Conservation (phyloP, 2,113 vertebrate species). For the Oreochromis spilurus region DNA sequence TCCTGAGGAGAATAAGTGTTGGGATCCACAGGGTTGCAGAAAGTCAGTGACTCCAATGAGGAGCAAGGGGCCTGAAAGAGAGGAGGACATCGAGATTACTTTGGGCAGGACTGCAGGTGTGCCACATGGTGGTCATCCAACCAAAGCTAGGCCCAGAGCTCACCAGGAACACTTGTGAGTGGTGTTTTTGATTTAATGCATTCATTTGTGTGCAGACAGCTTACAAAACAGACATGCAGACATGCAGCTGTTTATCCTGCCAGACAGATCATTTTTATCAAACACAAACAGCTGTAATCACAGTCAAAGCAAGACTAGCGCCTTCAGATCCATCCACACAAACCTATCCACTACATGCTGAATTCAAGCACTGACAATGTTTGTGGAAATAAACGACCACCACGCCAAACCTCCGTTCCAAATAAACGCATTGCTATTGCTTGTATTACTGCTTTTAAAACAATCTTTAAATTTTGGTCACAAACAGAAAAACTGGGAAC, state of each 20-base stretch:
- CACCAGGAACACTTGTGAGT: not conserved
- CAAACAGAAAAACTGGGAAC: not conserved
- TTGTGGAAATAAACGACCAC: not conserved
- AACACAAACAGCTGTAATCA: not conserved
- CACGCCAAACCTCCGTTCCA: not conserved
- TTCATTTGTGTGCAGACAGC: not conserved
- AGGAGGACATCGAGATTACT: not conserved
- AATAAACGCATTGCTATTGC: not conserved
- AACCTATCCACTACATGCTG: not conserved
- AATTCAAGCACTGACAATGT: not conserved
- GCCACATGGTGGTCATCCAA: not conserved
- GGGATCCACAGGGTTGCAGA: slow-evolving; percentile 74
- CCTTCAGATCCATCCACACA: not conserved
- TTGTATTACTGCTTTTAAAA: not conserved
- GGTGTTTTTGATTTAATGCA: not conserved
- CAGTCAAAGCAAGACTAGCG: not conserved
- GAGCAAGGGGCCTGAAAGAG: slow-evolving; percentile 73
- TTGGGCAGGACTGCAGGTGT: not conserved
- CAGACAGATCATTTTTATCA: not conserved
- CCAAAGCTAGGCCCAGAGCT: not conserved
- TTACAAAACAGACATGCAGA: not conserved
- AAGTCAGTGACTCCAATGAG: slow-evolving; percentile 69
- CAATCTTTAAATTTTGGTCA: not conserved
- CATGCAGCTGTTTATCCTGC: not conserved
- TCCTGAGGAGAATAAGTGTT: slow-evolving; percentile 78